Evolutionary conservation across 2,113 vertebrate species (phyloP), one percentile per base, ranked within the genome.

Genomic region (Nothocercus nigrocapillus): DNA sequence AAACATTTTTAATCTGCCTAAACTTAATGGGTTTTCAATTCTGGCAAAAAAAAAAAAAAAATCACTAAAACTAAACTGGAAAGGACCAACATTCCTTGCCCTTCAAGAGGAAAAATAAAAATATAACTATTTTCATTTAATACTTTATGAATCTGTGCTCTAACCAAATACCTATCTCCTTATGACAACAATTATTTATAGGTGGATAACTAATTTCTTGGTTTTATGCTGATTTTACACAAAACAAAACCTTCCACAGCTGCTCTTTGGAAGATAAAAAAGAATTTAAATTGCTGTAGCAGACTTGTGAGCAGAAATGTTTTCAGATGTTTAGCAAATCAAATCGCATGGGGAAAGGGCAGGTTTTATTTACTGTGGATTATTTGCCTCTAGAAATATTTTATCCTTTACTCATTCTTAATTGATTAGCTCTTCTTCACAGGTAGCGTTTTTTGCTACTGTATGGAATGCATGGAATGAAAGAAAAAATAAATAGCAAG

Each of bases 191-290:
- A 62, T 70, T 90, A 84, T 79, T 89, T 95, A 80, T 85, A 93
- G 40, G 49, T 92, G 63, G 82, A 62, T 88, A 95, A 85, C 69
- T 82, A 17, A 86, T 95, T 97, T 95, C 51, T 94, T 72, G 44
- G 3, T 88, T 95, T 92, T 88, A 94, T 94, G 90, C 73, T 91
- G 82, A 96, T 96, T 97, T 96, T 86, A 61, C 90, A 92, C 15
- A 82, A 95, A 95, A 95, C 93, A 93, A 95, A 97, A 89, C 88
- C 51, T 82, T 90, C 82, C 79, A 88, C 86, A 95, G 93, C 95
- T 97, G 97, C 61, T 95, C 67, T 82, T 96, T 95, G 90, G 67
- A 87, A 96, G 96, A 96, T 97, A 97, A 97, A 97, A 97, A 97
- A 95, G 69, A 53, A 93, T 94, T 95, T 22, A 95, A 96, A 95